These are phyloP conservation scores for Oreohelix idahoensis DNA, from an alignment of 1,140 invertebrate species.

Conservation along the genomic window DNA sequence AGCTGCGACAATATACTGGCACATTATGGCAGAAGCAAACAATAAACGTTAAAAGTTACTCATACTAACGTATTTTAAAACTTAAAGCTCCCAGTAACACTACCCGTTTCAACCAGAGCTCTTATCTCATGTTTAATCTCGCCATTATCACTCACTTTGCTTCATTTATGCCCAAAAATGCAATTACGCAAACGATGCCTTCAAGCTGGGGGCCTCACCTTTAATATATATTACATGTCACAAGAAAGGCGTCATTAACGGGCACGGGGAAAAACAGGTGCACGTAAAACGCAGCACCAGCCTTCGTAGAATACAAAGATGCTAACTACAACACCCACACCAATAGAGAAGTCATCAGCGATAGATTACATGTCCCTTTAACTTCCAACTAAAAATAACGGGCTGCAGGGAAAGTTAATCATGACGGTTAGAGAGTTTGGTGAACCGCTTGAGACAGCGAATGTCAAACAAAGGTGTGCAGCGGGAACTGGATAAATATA, in stretches of 20 bases:
- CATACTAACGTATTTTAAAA: too few relatives aligned
- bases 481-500: neutral
- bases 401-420: neutral
- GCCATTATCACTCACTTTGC: neutral
- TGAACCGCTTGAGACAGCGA: neutral
- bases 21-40: too few relatives aligned
- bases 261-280: neutral
- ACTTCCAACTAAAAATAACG: neutral
- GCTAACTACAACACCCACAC: neutral
- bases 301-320: neutral
- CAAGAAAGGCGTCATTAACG: neutral
- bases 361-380: constrained; percentile 7
- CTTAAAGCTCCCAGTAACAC: too few relatives aligned
- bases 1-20: too few relatives aligned
- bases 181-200: neutral
- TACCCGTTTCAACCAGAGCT: neutral
- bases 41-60: too few relatives aligned
- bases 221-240: neutral
- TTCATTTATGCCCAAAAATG: neutral
- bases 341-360: neutral
- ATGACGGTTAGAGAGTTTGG: neutral
- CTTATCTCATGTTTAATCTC: neutral
- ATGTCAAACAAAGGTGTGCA: neutral
- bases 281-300: neutral
- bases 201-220: neutral